Base-by-base conservation (phyloP, 2,113 vertebrate species). In the Oryzias melastigma region DNA sequence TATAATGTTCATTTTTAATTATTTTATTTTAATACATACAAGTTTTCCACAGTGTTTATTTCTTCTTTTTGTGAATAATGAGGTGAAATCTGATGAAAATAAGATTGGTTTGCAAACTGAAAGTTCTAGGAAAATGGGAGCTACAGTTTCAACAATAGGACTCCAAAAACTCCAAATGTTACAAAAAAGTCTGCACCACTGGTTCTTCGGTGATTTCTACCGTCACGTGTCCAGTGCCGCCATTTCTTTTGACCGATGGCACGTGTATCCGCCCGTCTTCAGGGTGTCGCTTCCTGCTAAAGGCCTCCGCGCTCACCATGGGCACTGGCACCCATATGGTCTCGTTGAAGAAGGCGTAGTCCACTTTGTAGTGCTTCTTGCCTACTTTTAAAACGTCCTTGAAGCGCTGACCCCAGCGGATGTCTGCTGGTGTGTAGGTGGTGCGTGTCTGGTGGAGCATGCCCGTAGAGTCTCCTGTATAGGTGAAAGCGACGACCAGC, bases 401-500 rank as follows among this genome's bases (percentile, higher is more conserved):
- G 77, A 99, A 99, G 18, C 93, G 74, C 14, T 96, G 94, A 0
- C 95, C 95, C 97, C 97, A 99, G 52, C 92, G 91, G 54, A 99
- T 97, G 84, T 99, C 96, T 1, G 90, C 82, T 2, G 95, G 93
- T 0, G 91, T 78, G 4, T 98, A 99, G 0, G 94, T 96, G 46
- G 94, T 95, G 13, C 97, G 90, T 0, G 95, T 96, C 71, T 99
- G 97, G 81, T 98, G 96, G 1, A 95, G 95, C 0, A 94, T 95
- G 0, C 97, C 97, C 0, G 95, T 98, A 16, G 95, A 95, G 84
- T 99, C 97, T 0, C 93, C 97, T 0, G 93, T 96, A 67, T 98
- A 98, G 62, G 95, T 93, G n/a, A 98, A 98, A 0, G 95, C 96
- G 74, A 99, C 94, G 80, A 99, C 77, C 71, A 99, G 91, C 70